A percentile compares a stretch with the other conserved stretches of the same genome.
phyloP scores from a whole-genome alignment of 2,113 vertebrate genomes.

The Phycodurus eques region DNA sequence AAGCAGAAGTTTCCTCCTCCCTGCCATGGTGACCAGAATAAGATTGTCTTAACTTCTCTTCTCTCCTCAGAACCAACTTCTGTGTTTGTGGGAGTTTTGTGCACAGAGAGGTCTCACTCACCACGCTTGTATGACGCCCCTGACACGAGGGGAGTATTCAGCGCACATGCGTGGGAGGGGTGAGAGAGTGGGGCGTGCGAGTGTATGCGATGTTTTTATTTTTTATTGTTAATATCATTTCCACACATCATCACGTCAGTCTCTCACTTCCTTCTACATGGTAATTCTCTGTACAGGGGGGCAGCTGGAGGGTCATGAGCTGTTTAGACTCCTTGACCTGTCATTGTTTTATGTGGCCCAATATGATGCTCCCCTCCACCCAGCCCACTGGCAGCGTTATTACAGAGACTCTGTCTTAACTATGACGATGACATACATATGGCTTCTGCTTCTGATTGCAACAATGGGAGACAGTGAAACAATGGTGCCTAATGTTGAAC shows the following conservation, averaged over 20 bases:
- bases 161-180: neutral
- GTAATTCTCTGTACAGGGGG: neutral
- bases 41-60: neutral
- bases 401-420: conserved; percentile 10
- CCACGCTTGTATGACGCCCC: conserved; percentile 12
- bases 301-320: conserved; percentile 18
- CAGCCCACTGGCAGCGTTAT: neutral
- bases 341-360: conserved; percentile 48
- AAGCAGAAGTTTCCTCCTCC: conserved; percentile 40
- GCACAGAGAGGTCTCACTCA: no score
- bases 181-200: conserved; percentile 10
- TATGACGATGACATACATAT: conserved; percentile 57
- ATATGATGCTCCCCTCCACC: conserved; percentile 8
- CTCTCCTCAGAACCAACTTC: neutral
- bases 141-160: neutral
- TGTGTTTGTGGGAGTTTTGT: conserved; percentile 14
- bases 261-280: neutral
- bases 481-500: conserved; percentile 28
- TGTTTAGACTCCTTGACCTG: conserved; percentile 12
- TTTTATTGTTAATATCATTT: neutral
- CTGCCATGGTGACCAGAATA: conserved; percentile 45
- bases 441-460: conserved; percentile 16
- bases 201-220: neutral
- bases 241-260: neutral
- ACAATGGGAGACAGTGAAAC: conserved; percentile 45